Base-by-base conservation (phyloP, 2,888 invertebrate species). In the Phaonia tiefii region DNA sequence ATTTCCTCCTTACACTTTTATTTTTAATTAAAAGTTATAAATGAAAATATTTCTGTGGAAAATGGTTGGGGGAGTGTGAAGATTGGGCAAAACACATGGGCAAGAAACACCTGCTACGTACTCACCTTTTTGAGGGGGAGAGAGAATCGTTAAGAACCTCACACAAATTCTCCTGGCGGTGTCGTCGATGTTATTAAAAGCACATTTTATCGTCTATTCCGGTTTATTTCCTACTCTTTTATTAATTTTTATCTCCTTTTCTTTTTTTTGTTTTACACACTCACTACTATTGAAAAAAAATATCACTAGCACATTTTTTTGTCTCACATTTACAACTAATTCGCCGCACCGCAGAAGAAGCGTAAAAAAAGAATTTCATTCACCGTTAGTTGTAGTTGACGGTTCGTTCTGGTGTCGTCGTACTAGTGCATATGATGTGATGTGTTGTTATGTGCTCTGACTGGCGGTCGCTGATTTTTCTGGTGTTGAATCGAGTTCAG, bases 301-400 rank as follows among this genome's bases (percentile, higher is more conserved):
- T n/a, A 44, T n/a, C n/a, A n/a, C n/a, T 51, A 86, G 88, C 86
- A 88, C 87, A 88, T 88, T 86, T 86, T 85, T n/a, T 82, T 73
- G 60, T 51, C 79, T 74, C 17, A n/a, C 44, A 79, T 31, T 5
- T 31, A 20, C 49, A n/a, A 66, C 25, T 54, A 58, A 13, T 75
- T 60, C 51, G 70, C 73, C 76, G 73, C 65, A 80, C 51, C 71
- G 75, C 71, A 78, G 78, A 78, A 74, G 70, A 77, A 83, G 75
- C 84, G 80, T 78, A 83, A 72, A 82, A 75, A 76, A 74, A 31
- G 31, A 74, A 81, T 72, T 75, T 75, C 72, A 78, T 78, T 81
- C 78, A 75, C 81, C 81, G 81, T 81, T 81, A 81, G 56, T 72
- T 78, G 60, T 51, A 17, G 22, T 31, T 3, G 20, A 7, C 20